Percentiles rank a stretch among this genome's conserved stretches.
phyloP scores from a whole-genome alignment of 2,113 vertebrate species.

The Nannobrachium achirus region DNA sequence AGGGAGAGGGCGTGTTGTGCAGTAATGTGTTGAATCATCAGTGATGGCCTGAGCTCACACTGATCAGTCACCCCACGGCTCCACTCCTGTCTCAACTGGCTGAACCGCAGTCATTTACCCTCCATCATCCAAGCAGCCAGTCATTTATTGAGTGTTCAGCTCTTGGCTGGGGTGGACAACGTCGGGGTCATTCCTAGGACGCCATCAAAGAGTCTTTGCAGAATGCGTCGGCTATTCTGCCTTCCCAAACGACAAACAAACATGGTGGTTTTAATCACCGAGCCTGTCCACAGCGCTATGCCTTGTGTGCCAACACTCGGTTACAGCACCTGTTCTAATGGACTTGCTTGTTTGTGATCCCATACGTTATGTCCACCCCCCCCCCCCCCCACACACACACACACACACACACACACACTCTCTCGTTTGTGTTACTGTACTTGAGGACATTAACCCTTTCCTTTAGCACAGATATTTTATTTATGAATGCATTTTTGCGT shows the following conservation, averaged over 20 bases:
- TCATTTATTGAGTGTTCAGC: constrained; percentile 15
- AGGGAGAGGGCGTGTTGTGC: constrained; percentile 53
- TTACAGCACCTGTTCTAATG: not conserved
- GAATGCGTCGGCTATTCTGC: not conserved
- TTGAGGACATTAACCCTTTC: too few relatives aligned
- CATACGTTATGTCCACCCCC: not conserved
- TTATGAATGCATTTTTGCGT: too few relatives aligned
- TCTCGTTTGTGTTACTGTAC: too few relatives aligned
- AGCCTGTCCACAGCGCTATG: too few relatives aligned
- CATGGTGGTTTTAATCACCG: not conserved
- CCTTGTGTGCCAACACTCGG: not conserved
- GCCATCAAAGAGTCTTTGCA: not conserved
- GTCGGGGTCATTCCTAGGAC: not conserved
- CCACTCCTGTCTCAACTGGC: constrained; percentile 14
- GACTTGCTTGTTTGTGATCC: not conserved
- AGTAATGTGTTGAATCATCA: constrained; percentile 52
- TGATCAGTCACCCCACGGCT: not conserved
- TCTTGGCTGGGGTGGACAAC: not conserved
- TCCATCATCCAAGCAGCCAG: constrained; percentile 10
- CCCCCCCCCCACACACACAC: not conserved
- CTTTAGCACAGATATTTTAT: too few relatives aligned
- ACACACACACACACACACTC: constrained; percentile 1
- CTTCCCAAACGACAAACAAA: not conserved
- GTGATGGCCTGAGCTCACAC: not conserved
- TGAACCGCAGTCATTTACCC: constrained; percentile 29